Evolutionary conservation across 2,797 vertebrate genomes (phyloP), one percentile per base, ranked within the genome.

Genomic region (Pangasius djambal): DNA sequence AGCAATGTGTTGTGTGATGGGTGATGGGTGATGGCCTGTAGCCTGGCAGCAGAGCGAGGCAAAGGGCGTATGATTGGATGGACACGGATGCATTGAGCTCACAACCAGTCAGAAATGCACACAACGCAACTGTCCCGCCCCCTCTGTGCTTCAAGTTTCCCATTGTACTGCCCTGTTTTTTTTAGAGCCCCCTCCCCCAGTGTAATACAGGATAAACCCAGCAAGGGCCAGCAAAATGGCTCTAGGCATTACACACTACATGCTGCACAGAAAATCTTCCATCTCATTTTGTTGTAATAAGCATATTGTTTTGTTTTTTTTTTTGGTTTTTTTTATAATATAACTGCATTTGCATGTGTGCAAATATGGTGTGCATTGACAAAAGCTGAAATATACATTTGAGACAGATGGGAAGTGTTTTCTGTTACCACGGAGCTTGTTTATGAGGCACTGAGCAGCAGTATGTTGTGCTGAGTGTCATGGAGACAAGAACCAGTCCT

Each of bases 101-200:
- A 63, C 20, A 77, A 22, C 90, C 87, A 91, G 85, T 90, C 86
- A 78, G 88, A 86, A 91, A 88, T 12, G 28, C 61, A 84, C 61
- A 83, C 78, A 67, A 28, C 50, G 34, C 22, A 18, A 28, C 22
- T 65, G 22, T 37, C 44, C 86, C 79, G 48, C 88, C 90, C 88
- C 86, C 69, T 89, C 86, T 40, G 52, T 79, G 84, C 65, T 61
- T 89, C 84, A 88, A 4, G 83, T 85, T 88, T 83, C 84, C 57
- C 72, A 86, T 15, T 88, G 65, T 65, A 50, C 10, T 65, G 37
- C 69, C 25, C 28, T 74, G 20, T 67, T 84, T 48, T 48, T 67
- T 44, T 34, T 18, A 37, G 37, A 13, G 2, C 82, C 88, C 88
- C 89, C 87, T 59, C 89, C 91, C 88, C 89, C 83, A 77, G 59